Percentiles rank a stretch among this genome's conserved stretches.
Evolutionary conservation across 2,113 vertebrate genomes (phyloP).

Genomic region (Pituophis catenifer): DNA sequence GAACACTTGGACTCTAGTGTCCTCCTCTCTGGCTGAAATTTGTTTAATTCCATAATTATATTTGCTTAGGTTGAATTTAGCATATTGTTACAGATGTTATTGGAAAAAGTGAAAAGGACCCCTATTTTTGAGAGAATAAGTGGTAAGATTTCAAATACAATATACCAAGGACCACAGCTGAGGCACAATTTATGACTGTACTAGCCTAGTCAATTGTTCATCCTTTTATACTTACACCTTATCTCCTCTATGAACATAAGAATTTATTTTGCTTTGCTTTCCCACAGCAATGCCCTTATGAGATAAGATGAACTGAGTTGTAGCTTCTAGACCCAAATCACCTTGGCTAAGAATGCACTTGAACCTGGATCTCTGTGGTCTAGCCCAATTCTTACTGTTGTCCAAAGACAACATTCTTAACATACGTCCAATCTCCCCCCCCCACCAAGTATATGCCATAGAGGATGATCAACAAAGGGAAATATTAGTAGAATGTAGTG

Average conservation of each 20-base stretch:
- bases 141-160: background rate
- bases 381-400: background rate
- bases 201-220: background rate
- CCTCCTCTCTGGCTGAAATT: background rate
- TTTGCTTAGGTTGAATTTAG: background rate
- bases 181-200: background rate
- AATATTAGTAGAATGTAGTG: background rate
- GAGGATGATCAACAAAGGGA: background rate
- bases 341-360: background rate
- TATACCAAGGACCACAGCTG: background rate
- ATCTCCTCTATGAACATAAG: background rate
- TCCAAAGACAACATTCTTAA: background rate
- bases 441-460: background rate
- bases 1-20: background rate
- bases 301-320: background rate
- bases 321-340: background rate
- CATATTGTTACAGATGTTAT: background rate
- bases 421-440: too few relatives aligned
- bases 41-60: background rate
- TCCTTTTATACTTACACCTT: background rate
- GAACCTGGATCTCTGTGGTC: background rate
- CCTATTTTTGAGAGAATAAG: background rate
- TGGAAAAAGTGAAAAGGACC: background rate
- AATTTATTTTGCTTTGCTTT: background rate
- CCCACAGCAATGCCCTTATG: background rate